These are phyloP conservation scores for Gallinago paraguaiae DNA, from an alignment of 2,113 vertebrate species.

Conservation along the genomic window DNA sequence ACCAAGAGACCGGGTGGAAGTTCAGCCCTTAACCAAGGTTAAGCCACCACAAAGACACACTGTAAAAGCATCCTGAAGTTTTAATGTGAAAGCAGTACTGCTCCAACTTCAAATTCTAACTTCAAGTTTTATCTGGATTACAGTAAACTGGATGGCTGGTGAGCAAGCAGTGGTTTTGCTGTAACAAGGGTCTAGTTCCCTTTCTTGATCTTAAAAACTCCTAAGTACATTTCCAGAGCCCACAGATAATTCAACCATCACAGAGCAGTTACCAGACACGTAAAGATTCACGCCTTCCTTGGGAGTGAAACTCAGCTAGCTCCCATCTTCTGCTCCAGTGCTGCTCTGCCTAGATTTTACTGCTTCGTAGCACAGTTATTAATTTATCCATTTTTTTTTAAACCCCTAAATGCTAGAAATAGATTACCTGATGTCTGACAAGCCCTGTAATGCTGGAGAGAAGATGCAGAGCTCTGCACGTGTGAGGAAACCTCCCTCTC, in stretches of 20 bases:
- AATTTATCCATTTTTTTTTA: not conserved
- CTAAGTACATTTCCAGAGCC: not conserved
- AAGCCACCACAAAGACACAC: not conserved
- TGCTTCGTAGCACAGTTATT: not conserved
- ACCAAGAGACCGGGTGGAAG: fast-evolving
- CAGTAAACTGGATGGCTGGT: not conserved
- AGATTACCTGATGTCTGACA: not conserved
- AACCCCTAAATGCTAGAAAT: not conserved
- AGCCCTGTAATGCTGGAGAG: not conserved
- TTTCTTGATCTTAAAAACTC: not conserved
- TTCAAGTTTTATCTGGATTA: not conserved
- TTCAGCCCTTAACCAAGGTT: not conserved
- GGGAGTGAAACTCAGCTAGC: not conserved
- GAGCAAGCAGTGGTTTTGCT: not conserved
- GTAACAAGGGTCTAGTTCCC: not conserved
- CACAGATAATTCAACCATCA: not conserved
- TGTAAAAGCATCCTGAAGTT: not conserved
- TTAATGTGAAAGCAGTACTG: not conserved
- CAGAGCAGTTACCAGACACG: not conserved
- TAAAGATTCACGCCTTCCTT: not conserved
- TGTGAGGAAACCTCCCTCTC: not conserved
- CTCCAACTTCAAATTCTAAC: not conserved
- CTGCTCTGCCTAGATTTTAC: not conserved
- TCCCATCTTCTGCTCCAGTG: not conserved
- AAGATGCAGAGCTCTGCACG: not conserved